These are phyloP conservation scores for Apostichopus japonicus DNA, from an alignment of 35 echinoderm and acorn worm genomes.

Conservation along the genomic window DNA sequence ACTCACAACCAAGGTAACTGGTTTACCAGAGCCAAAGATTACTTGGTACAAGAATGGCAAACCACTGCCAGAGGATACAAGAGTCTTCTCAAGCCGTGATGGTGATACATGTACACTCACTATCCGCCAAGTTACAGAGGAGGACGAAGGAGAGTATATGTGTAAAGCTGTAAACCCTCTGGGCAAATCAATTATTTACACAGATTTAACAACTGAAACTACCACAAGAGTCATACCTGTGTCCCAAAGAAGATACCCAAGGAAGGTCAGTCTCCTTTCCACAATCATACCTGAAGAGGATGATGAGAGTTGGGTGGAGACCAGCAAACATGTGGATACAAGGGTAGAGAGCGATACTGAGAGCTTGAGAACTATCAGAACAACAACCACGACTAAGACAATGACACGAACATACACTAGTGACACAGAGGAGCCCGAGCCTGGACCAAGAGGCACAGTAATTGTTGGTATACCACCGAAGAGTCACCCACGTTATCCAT, in stretches of 20 bases:
- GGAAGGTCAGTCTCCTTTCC: conserved; percentile 62
- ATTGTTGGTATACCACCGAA: conserved; percentile 46
- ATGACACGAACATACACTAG: conserved; percentile 58
- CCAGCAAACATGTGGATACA: conserved; percentile 68
- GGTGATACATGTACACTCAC: conserved; percentile 90
- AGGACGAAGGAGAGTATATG: conserved; percentile 99
- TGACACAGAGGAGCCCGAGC: conserved; percentile 69
- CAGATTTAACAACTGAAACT: conserved; percentile 74
- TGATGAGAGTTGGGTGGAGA: conserved; percentile 80
- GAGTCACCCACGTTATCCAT: conserved; percentile 31
- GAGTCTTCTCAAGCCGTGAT: conserved; percentile 62
- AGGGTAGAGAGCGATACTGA: conserved; percentile 77
- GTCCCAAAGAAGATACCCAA: conserved; percentile 42
- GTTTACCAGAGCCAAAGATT: conserved; percentile 79
- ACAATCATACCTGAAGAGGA: conserved; percentile 83
- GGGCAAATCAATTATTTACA: conserved; percentile 91
- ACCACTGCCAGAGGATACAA: conserved; percentile 65
- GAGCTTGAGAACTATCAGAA: conserved; percentile 74
- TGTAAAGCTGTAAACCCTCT: conserved; percentile 97
- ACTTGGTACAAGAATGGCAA: conserved; percentile 99
- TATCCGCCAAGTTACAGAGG: conserved; percentile 72
- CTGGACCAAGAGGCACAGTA: conserved; percentile 57
- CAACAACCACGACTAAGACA: conserved; percentile 81
- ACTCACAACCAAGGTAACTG: conserved; percentile 69
- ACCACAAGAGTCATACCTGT: conserved; percentile 46